These are phyloP conservation scores for Typhlichthys subterraneus DNA, from an alignment of 2,797 vertebrate genomes.

Conservation along the genomic window DNA sequence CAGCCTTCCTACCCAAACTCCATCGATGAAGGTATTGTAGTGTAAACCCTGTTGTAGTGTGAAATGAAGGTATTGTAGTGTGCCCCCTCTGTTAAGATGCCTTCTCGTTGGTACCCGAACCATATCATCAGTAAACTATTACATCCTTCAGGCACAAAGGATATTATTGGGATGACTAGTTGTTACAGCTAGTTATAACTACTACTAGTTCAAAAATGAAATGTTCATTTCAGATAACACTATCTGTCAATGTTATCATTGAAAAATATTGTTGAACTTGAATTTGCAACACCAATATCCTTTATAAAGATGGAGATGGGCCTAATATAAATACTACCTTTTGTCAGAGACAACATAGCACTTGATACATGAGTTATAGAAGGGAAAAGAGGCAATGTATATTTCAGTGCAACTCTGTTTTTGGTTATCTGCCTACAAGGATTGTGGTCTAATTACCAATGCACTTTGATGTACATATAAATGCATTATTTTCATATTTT, in stretches of 20 bases:
- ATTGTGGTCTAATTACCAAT: constrained; percentile 58
- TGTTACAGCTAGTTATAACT: constrained; percentile 35
- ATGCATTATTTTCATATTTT: constrained; percentile 40
- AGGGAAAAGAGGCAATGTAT: constrained; percentile 40
- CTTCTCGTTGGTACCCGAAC: constrained; percentile 38
- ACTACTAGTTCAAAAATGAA: constrained; percentile 52
- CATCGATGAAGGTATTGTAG: constrained; percentile 16
- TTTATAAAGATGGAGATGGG: constrained; percentile 52
- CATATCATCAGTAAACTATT: constrained; percentile 24
- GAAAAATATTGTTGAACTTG: constrained; percentile 49
- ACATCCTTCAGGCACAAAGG: constrained; percentile 44
- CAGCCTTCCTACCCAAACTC: constrained; percentile 34
- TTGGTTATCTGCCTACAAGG: constrained; percentile 59
- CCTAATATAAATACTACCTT: constrained; percentile 58
- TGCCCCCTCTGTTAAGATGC: constrained; percentile 43
- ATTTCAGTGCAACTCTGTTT: constrained; percentile 32
- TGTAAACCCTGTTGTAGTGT: no score
- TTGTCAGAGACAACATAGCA: constrained; percentile 43
- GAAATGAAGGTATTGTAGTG: no score
- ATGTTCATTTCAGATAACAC: constrained; percentile 24
- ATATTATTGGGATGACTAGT: constrained; percentile 42
- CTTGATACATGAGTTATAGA: constrained; percentile 43
- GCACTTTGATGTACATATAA: constrained; percentile 77
- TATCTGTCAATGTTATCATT: constrained; percentile 28
- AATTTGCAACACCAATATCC: constrained; percentile 62